phyloP scores from a whole-genome alignment of 2,888 invertebrate species.

The Cheilosia scutellata region DNA sequence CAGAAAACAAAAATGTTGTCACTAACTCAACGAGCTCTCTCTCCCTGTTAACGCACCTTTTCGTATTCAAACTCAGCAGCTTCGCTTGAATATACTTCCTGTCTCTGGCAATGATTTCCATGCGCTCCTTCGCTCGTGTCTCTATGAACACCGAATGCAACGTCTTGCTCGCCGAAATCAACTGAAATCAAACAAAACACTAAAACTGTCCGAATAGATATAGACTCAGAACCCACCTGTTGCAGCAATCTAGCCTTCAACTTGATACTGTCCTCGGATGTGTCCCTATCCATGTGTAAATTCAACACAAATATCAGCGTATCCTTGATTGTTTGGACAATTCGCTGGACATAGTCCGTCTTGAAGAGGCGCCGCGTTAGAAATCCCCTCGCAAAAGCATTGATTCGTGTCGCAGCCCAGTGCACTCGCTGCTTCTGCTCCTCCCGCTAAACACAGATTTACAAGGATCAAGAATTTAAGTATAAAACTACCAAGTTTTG shows the following conservation, averaged over 20 bases:
- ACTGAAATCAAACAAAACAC: conserved; percentile 73
- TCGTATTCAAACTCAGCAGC: conserved; percentile 77
- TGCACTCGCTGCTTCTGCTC: conserved; percentile 45
- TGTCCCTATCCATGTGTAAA: conserved; percentile 80
- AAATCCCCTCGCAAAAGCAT: conserved; percentile 90
- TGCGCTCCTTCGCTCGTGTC: conserved; percentile 81
- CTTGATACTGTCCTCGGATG: conserved; percentile 79
- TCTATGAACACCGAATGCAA: conserved; percentile 81
- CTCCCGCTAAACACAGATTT: conserved; percentile 37
- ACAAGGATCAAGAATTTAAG: conserved; percentile 2
- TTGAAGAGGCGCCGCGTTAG: conserved; percentile 91
- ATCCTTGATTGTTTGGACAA: conserved; percentile 85
- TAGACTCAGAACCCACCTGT: conserved; percentile 78
- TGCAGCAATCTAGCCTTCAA: conserved; percentile 81
- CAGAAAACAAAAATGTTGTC: neutral
- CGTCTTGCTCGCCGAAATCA: conserved; percentile 80
- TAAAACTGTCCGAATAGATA: conserved; percentile 6
- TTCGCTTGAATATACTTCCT: conserved; percentile 81
- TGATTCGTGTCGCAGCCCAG: conserved; percentile 88
- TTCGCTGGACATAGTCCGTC: conserved; percentile 91
- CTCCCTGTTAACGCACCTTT: conserved; percentile 40
- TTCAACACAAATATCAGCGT: conserved; percentile 82
- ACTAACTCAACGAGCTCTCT: no score
- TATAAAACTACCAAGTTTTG: conserved; percentile 58
- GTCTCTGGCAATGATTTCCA: conserved; percentile 82